Percentiles rank a stretch among this genome's conserved stretches.
Evolutionary conservation across 1,140 invertebrate species (phyloP).

Genomic region (Drosophila orena): DNA sequence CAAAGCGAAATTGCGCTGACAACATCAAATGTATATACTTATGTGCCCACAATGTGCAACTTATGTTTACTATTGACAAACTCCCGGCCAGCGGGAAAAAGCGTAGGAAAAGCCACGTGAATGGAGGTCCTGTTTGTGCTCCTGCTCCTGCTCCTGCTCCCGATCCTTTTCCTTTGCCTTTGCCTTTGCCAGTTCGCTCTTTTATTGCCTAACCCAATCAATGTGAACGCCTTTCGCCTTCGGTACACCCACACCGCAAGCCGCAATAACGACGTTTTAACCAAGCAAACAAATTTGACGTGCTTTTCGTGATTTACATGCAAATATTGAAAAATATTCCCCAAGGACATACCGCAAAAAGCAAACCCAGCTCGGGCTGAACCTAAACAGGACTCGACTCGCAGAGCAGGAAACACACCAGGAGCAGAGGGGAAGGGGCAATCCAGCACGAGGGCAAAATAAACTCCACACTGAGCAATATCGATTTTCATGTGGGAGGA

Average conservation of each 20-base stretch:
- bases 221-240: conserved; percentile 65
- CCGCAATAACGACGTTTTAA: conserved; percentile 82
- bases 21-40: conserved; percentile 61
- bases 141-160: neutral
- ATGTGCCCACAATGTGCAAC: conserved; percentile 60
- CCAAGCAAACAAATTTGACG: conserved; percentile 84
- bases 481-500: conserved; percentile 71
- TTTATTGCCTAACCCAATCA: conserved; percentile 82
- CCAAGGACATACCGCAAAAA: conserved; percentile 81
- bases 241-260: conserved; percentile 38
- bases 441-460: conserved; percentile 39
- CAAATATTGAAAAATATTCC: conserved; percentile 84
- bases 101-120: conserved; percentile 26
- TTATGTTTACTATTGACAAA: conserved; percentile 83
- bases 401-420: conserved; percentile 24
- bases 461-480: conserved; percentile 68
- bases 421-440: conserved; percentile 7
- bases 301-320: conserved; percentile 85
- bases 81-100: conserved; percentile 19
- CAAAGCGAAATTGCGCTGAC: conserved; percentile 66
- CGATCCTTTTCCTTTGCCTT: neutral
- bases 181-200: conserved; percentile 16
- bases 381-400: conserved; percentile 56
- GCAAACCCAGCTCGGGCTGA: conserved; percentile 57
- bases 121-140: conserved; percentile 9